A percentile compares a stretch with the other conserved stretches of the same genome.
phyloP scores from a whole-genome alignment of 2,113 vertebrate species.

The rabbit (Oryctolagus cuniculus) region DNA sequence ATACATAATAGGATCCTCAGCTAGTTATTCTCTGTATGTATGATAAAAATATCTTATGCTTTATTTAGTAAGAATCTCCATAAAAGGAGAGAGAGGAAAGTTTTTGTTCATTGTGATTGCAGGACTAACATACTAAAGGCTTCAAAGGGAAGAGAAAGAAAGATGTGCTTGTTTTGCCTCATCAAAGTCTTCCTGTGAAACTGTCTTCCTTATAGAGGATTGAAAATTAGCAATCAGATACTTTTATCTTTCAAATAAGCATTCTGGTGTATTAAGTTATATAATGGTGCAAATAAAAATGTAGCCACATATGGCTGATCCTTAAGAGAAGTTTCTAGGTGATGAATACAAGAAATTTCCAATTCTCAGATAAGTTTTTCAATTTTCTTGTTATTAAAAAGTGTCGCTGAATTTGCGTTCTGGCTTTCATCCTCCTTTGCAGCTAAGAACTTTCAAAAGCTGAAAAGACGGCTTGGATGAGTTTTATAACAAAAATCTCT shows the following conservation, averaged over 20 bases:
- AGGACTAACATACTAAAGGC: background rate
- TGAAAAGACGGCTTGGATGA: conserved; percentile 34
- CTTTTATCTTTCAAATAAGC: conserved; percentile 34
- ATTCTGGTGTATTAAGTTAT: background rate
- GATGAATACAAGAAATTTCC: conserved; percentile 34
- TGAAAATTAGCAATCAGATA: conserved; percentile 28
- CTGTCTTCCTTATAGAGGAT: conserved; percentile 8
- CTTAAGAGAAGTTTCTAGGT: conserved; percentile 3
- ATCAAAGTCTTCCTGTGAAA: conserved; percentile 36
- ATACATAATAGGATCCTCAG: background rate
- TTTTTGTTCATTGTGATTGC: no score
- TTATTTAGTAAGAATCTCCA: conserved; percentile 23
- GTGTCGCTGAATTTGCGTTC: conserved; percentile 16
- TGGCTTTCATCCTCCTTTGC: background rate
- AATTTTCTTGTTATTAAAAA: conserved; percentile 54
- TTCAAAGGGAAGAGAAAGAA: conserved; percentile 18
- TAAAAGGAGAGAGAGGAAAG: background rate
- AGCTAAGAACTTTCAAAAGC: conserved; percentile 49
- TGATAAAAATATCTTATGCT: background rate
- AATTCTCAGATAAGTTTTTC: conserved; percentile 57
- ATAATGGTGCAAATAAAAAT: conserved; percentile 38
- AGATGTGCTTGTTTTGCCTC: background rate
- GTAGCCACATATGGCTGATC: background rate
- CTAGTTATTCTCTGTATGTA: conserved; percentile 34
- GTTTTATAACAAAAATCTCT: conserved; percentile 59